These are phyloP conservation scores for Ceyx margarethae DNA, from an alignment of 2,113 vertebrate genomes.

Conservation along the genomic window DNA sequence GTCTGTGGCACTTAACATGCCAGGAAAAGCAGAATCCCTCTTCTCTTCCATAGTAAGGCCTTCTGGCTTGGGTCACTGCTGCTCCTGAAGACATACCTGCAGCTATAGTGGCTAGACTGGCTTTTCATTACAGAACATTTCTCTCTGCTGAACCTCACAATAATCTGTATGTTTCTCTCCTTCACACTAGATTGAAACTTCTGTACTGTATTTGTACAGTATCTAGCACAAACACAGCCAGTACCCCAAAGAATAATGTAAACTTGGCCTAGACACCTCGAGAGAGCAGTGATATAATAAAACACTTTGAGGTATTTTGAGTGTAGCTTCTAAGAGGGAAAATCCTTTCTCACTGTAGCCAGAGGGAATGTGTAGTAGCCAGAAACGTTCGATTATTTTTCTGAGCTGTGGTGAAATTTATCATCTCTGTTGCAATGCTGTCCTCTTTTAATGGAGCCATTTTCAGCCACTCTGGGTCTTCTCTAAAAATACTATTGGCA, in stretches of 20 bases:
- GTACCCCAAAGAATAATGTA: neutral
- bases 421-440: neutral
- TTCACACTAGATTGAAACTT: neutral
- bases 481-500: neutral
- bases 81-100: neutral
- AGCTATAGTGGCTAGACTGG: rapidly evolving
- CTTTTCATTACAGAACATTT: neutral
- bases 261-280: neutral
- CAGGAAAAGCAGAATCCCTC: neutral
- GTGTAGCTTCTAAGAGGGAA: neutral
- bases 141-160: neutral
- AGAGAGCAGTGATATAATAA: neutral
- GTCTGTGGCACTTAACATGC: neutral
- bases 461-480: neutral
- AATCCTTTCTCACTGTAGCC: neutral
- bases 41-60: neutral
- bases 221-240: neutral
- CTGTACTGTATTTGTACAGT: neutral
- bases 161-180: neutral
- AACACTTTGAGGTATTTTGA: neutral
- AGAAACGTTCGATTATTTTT: neutral
- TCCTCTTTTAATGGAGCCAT: neutral
- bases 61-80: neutral
- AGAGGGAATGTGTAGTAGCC: neutral
- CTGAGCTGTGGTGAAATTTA: neutral